These are phyloP conservation scores for Sipha maydis DNA, from an alignment of 2,888 invertebrate genomes.

Conservation along the genomic window DNA sequence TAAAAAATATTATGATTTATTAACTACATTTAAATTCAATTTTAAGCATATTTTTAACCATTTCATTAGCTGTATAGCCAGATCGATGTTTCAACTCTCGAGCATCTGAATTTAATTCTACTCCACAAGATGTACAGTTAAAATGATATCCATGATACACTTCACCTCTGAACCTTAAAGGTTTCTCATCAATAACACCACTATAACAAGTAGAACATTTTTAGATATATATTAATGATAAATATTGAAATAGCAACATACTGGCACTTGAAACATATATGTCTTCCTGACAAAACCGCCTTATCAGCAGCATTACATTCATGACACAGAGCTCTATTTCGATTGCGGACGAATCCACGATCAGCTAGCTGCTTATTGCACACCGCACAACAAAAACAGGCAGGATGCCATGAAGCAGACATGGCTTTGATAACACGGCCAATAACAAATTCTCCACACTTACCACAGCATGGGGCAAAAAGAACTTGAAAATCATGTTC, in stretches of 20 bases:
- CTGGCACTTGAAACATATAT: slow-evolving; percentile 99
- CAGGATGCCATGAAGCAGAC: slow-evolving; percentile 99
- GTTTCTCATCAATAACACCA: slow-evolving; percentile 90
- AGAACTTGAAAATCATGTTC: slow-evolving; percentile 98
- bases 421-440: slow-evolving; percentile 99
- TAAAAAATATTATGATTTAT: neutral
- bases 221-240: slow-evolving; percentile 41
- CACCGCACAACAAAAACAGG: slow-evolving; percentile 95
- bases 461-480: slow-evolving; percentile 92
- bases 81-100: slow-evolving; percentile 93
- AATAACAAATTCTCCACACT: slow-evolving; percentile 93
- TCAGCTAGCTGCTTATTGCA: slow-evolving; percentile 93
- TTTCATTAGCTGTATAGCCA: slow-evolving; percentile 89
- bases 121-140: slow-evolving; percentile 91
- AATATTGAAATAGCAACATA: slow-evolving; percentile 71
- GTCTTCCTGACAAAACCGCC: slow-evolving; percentile 93
- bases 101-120: slow-evolving; percentile 94
- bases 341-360: slow-evolving; percentile 94
- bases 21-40: neutral
- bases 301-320: slow-evolving; percentile 96
- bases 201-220: slow-evolving; percentile 69
- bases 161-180: slow-evolving; percentile 91
- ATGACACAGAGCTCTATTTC: slow-evolving; percentile 87
- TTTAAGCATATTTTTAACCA: slow-evolving; percentile 70
- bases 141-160: slow-evolving; percentile 99